Conservation (phyloP, 2,888 invertebrate species). For the Leptinotarsa rubiginosa region DNA sequence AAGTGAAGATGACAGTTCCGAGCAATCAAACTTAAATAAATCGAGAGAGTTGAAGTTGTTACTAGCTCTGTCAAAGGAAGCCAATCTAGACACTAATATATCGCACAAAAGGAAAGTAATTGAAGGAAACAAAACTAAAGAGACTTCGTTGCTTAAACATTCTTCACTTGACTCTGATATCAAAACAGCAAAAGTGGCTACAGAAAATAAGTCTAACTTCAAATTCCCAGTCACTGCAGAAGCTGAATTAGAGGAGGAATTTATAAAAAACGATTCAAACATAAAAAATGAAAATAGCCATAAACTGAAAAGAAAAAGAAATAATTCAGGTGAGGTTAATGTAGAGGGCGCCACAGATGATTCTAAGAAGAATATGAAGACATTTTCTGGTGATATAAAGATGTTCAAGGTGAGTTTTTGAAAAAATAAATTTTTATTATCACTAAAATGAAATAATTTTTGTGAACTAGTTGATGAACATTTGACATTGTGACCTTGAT, state of each 20-base stretch:
- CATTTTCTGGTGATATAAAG: slow-evolving; percentile 45
- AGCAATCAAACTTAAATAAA: slow-evolving; percentile 43
- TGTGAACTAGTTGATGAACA: background rate
- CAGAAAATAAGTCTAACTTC: slow-evolving; percentile 38
- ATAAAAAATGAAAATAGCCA: slow-evolving; percentile 31
- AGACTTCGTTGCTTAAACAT: slow-evolving; percentile 10
- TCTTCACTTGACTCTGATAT: slow-evolving; percentile 23
- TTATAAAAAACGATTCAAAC: slow-evolving; percentile 43
- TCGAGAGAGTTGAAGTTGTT: slow-evolving; percentile 71
- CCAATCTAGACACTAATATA: slow-evolving; percentile 71
- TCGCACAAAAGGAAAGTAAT: slow-evolving; percentile 67
- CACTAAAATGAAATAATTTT: background rate
- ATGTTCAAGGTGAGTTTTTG: slow-evolving; percentile 51
- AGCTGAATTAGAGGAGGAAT: slow-evolving; percentile 57
- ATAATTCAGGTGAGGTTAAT: slow-evolving; percentile 47
- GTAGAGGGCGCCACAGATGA: slow-evolving; percentile 51
- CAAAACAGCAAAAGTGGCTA: slow-evolving; percentile 39
- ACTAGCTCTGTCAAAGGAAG: slow-evolving; percentile 76
- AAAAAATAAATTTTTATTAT: background rate
- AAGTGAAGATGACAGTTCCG: slow-evolving; percentile 42
- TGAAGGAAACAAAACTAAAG: slow-evolving; percentile 48
- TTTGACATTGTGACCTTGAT: background rate
- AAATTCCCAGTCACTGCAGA: slow-evolving; percentile 59
- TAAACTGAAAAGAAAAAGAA: slow-evolving; percentile 51
- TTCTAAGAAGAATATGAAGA: slow-evolving; percentile 47